Base-by-base conservation (phyloP, 2,113 vertebrate genomes). In the Collichthys lucidus region DNA sequence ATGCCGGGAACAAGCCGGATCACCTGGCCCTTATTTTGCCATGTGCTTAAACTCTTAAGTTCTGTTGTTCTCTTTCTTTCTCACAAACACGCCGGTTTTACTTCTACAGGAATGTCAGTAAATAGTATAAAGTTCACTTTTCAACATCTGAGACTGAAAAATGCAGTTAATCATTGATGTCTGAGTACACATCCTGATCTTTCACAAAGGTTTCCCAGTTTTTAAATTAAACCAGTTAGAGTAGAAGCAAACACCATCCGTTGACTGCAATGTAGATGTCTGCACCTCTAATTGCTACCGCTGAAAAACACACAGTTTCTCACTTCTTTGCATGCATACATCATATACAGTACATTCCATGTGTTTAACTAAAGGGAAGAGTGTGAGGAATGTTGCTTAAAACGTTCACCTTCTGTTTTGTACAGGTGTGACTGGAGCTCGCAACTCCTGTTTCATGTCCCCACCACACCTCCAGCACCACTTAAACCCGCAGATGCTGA, bases 341-440 rank as follows among this genome's bases (percentile, higher is more conserved):
- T 11, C 62, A 63, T 57, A 11, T 67, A 20, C 76, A 84, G 50
- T 79, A 40, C 63, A 81, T 87, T 81, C 74, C 60, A 73, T 11
- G 66, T 79, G 77, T 81, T 89, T 87, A 90, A 75, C 67, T 85
- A 81, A 71, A 88, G 79, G 69, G 42, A 82, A 82, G 55, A 72
- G 40, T 53, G 50, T 20, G 0, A 77, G 66, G 74, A 87, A 91
- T 86, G 82, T 56, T n/a, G 17, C 55, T 60, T 44, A 40, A 86
- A 74, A 83, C 76, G 74, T 88, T 91, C 86, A 91, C 84, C 85
- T 87, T 79, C 77, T 87, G 49, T 68, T 86, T 71, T 72, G 52
- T 77, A 73, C 84, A 86, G 87, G 82, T 89, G 86, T 84, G 88
- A 84, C 72, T 79, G 83, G 11, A 29, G 22, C 69, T n/a, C 52